Conservation (phyloP, 2,113 vertebrate genomes). For the Trinectes maculatus region DNA sequence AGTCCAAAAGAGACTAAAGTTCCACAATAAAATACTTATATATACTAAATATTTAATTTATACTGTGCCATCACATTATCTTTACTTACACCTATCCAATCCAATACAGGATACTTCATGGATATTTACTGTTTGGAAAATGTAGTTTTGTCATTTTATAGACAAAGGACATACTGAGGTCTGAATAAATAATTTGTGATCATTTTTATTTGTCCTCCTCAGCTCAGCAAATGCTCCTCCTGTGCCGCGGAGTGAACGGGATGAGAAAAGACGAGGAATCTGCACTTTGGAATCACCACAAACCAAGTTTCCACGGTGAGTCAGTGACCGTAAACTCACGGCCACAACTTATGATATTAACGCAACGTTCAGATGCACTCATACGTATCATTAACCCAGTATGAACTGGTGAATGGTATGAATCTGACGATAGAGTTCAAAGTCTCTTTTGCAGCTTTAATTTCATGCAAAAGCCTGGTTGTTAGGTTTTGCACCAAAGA, state of each 20-base stretch:
- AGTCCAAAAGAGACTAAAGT: background rate
- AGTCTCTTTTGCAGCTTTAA: background rate
- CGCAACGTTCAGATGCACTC: conserved; percentile 27
- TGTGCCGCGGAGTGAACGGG: conserved; percentile 66
- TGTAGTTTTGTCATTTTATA: too few species aligned
- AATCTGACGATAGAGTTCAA: too few species aligned
- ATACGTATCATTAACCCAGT: conserved; percentile 1
- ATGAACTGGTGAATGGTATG: conserved; percentile 3
- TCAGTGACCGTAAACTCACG: conserved; percentile 44
- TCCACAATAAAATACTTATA: conserved; percentile 3
- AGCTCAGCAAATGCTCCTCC: conserved; percentile 77
- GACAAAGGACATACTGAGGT: too few species aligned
- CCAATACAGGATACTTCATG: background rate
- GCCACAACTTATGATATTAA: conserved; percentile 39
- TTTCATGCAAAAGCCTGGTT: background rate
- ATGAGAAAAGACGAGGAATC: conserved; percentile 66
- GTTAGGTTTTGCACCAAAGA: conserved; percentile 7
- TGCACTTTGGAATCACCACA: conserved; percentile 71
- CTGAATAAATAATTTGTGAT: too few species aligned
- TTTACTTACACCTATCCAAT: background rate
- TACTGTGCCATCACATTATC: background rate
- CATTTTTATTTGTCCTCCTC: conserved; percentile 19
- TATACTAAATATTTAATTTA: conserved; percentile 14
- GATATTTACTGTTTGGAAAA: background rate
- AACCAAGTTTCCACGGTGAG: conserved; percentile 76